Conservation (phyloP, 1,140 invertebrate genomes). For the Anthonomus grandis region DNA sequence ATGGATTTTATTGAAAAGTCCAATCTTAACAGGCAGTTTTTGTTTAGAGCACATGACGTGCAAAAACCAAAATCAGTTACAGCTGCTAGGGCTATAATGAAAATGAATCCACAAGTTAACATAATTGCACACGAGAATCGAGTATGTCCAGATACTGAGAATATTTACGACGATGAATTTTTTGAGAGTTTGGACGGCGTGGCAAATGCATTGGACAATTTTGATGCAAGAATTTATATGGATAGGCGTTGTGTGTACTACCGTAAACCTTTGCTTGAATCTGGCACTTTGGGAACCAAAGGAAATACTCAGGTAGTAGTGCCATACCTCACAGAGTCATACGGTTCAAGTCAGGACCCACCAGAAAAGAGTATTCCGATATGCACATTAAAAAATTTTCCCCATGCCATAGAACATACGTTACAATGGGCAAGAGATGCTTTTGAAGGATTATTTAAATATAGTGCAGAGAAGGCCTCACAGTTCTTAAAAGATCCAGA, state of each 20-base stretch:
- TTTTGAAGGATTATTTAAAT: constrained; percentile 95
- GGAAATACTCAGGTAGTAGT: constrained; percentile 97
- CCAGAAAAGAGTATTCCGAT: constrained; percentile 99
- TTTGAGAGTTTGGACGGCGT: constrained; percentile 92
- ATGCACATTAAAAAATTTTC: constrained; percentile 98
- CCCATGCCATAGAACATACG: constrained; percentile 98
- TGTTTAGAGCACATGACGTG: constrained; percentile 93
- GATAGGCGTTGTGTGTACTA: constrained; percentile 95
- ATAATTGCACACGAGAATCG: constrained; percentile 88
- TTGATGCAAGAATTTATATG: constrained; percentile 97
- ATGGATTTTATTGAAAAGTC: constrained; percentile 99
- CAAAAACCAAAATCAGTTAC: constrained; percentile 89
- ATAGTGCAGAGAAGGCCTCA: constrained; percentile 85
- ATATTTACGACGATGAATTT: constrained; percentile 91
- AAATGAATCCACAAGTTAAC: constrained; percentile 91
- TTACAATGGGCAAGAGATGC: constrained; percentile 96
- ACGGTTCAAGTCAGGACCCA: constrained; percentile 97
- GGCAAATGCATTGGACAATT: constrained; percentile 96
- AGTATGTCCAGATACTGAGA: constrained; percentile 93
- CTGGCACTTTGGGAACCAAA: constrained; percentile 97
- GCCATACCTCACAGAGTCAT: constrained; percentile 91
- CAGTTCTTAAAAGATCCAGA: constrained; percentile 79
- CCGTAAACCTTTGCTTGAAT: constrained; percentile 92
- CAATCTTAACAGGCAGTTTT: constrained; percentile 97
- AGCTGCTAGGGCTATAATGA: constrained; percentile 77